These are phyloP conservation scores for Crocuta crocuta DNA, from an alignment of 2,113 vertebrate genomes.

Conservation along the genomic window DNA sequence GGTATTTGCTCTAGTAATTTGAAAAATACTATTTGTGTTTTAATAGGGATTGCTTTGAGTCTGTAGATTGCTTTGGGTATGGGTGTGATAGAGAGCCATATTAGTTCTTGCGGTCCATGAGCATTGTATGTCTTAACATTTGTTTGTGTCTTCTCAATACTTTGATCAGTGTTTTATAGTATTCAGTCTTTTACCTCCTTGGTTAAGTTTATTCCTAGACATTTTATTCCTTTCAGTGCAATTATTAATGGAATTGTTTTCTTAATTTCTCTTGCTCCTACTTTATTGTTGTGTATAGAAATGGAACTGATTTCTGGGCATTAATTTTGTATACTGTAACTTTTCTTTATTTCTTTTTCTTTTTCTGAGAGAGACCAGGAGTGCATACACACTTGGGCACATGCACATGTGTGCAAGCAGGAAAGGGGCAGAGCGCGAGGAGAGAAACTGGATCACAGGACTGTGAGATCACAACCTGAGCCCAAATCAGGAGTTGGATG, in stretches of 20 bases:
- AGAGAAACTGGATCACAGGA: no score
- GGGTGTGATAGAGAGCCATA: background rate
- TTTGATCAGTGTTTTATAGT: background rate
- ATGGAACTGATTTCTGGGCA: background rate
- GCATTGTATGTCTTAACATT: background rate
- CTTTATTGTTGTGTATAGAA: background rate
- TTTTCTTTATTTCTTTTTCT: background rate
- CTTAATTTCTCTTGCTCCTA: background rate
- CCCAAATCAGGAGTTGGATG: no score
- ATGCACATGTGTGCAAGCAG: no score
- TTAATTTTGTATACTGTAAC: background rate
- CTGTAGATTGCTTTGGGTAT: background rate
- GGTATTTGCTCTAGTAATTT: background rate
- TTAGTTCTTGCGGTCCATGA: background rate
- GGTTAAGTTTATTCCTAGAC: background rate
- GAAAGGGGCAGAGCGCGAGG: no score
- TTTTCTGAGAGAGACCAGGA: no score
- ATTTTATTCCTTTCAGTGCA: background rate
- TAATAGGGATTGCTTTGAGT: background rate
- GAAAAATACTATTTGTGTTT: background rate
- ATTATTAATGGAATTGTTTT: background rate
- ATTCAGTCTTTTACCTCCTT: background rate
- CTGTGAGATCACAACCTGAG: no score
- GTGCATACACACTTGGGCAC: no score
- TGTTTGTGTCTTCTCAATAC: background rate